Conservation (phyloP, 1,140 invertebrate species). For the Pteromalus puparum region DNA sequence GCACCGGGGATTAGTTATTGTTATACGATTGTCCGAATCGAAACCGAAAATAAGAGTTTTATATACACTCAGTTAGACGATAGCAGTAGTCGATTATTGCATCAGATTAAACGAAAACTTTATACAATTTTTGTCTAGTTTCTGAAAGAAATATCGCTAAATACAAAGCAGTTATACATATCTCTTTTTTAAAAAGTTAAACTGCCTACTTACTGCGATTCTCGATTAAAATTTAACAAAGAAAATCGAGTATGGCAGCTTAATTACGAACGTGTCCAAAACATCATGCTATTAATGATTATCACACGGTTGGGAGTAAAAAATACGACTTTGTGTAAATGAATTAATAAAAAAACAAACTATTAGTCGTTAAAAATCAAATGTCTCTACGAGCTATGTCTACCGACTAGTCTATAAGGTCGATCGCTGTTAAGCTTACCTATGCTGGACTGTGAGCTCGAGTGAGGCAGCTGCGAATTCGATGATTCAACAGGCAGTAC, state of each 20-base stretch:
- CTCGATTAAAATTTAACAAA: not conserved
- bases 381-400: slow-evolving; percentile 3
- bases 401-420: not conserved
- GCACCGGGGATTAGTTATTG: slow-evolving; percentile 73
- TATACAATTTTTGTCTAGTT: not conserved
- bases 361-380: slow-evolving; percentile 29
- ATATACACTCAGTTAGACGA: not conserved
- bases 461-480: slow-evolving; percentile 61
- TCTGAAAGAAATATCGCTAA: too few relatives aligned
- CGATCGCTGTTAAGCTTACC: slow-evolving; percentile 58
- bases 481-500: slow-evolving; percentile 16
- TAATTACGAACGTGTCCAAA: not conserved
- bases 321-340: slow-evolving; percentile 2
- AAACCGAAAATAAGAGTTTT: slow-evolving; percentile 46
- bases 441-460: slow-evolving; percentile 71
- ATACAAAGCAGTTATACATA: too few relatives aligned
- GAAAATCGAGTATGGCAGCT: not conserved
- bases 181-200: not conserved
- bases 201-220: not conserved
- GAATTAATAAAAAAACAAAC: not conserved
- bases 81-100: not conserved
- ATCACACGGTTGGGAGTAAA: not conserved
- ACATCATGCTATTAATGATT: slow-evolving; percentile 19
- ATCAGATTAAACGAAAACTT: not conserved
- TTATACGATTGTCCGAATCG: slow-evolving; percentile 65